These are phyloP conservation scores for Sthenelais limicola DNA, from an alignment of 2,888 invertebrate genomes.

Conservation along the genomic window DNA sequence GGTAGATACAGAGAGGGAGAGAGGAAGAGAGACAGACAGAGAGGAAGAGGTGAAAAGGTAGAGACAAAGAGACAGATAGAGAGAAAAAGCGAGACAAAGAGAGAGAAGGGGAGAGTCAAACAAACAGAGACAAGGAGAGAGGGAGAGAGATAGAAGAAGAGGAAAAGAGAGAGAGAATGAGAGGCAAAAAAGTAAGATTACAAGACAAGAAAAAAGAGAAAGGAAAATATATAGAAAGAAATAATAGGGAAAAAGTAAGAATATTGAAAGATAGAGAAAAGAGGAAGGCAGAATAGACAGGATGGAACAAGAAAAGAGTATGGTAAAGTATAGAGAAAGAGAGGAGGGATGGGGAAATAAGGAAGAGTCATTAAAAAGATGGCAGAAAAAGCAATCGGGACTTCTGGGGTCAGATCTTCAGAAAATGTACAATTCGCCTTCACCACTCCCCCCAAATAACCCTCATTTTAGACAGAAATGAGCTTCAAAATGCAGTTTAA, in stretches of 20 bases:
- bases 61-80: no score
- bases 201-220: slow-evolving; percentile 7
- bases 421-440: no score
- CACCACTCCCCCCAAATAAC: no score
- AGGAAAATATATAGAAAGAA: background rate
- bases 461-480: no score
- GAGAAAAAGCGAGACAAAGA: no score
- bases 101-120: no score
- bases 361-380: background rate
- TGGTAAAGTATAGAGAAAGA: slow-evolving; percentile 6
- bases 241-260: slow-evolving; percentile 13
- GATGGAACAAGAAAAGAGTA: background rate
- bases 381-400: no score
- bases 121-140: slow-evolving; percentile 31
- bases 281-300: background rate
- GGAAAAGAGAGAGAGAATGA: background rate
- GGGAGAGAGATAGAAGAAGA: background rate
- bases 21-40: background rate
- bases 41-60: slow-evolving; percentile 4
- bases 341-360: background rate
- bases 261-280: slow-evolving; percentile 15
- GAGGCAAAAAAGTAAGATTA: slow-evolving; percentile 19
- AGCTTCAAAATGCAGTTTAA: no score
- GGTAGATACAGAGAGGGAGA: background rate
- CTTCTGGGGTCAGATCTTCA: no score